These are phyloP conservation scores for Epinephelus cyanopodus DNA, from an alignment of 2,113 vertebrate genomes.

Conservation along the genomic window DNA sequence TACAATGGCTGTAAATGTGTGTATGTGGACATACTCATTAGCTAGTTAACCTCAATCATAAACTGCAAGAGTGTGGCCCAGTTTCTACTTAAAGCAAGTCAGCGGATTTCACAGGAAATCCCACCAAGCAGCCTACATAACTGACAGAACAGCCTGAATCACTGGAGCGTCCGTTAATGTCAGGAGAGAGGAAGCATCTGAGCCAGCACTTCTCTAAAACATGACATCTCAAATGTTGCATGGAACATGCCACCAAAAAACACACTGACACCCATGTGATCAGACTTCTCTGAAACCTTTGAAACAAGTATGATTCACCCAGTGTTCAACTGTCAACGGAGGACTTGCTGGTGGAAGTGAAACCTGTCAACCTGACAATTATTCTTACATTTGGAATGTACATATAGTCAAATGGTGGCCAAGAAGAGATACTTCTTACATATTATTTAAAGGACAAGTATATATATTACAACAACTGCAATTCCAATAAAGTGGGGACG, in stretches of 20 bases:
- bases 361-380: not conserved
- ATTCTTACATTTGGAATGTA: not conserved
- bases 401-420: not conserved
- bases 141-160: not conserved
- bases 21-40: not conserved
- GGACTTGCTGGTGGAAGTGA: not conserved
- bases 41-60: not conserved
- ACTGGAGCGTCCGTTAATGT: not conserved
- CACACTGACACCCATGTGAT: not conserved
- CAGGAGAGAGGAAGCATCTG: not conserved
- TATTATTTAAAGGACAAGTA: too few relatives aligned
- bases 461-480: too few relatives aligned
- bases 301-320: not conserved
- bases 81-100: not conserved
- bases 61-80: not conserved
- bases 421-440: not conserved
- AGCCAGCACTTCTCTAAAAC: slow-evolving; percentile 2
- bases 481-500: too few relatives aligned
- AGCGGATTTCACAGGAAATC: not conserved
- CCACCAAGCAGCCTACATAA: too few relatives aligned
- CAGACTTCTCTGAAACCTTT: not conserved
- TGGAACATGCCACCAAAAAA: not conserved
- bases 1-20: not conserved
- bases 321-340: not conserved
- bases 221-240: not conserved